These are phyloP conservation scores for Lordiphosa andalusiaca DNA, from an alignment of 2,888 invertebrate species.

Conservation along the genomic window DNA sequence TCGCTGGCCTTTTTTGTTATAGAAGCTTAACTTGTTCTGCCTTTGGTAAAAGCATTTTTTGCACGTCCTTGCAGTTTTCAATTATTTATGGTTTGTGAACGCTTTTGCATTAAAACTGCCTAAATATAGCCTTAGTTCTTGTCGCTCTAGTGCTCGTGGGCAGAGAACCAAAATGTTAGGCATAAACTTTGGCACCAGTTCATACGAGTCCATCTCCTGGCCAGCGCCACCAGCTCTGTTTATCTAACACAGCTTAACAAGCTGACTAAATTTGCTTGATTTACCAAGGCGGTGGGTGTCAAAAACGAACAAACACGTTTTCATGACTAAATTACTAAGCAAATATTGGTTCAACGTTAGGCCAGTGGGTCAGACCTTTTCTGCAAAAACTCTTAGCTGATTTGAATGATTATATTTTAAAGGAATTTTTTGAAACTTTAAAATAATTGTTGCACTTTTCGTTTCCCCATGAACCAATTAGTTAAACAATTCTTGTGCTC, in stretches of 20 bases:
- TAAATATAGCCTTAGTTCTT: conserved; percentile 53
- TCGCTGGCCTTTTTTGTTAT: conserved; percentile 22
- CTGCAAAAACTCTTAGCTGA: too few relatives aligned
- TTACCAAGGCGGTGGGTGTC: conserved; percentile 32
- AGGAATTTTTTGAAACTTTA: too few relatives aligned
- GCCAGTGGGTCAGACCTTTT: too few relatives aligned
- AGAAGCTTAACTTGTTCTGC: conserved; percentile 40
- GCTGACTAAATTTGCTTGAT: conserved; percentile 59
- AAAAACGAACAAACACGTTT: conserved; percentile 17
- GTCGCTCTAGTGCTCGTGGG: conserved; percentile 12
- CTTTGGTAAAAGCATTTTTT: conserved; percentile 43
- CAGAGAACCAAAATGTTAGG: conserved; percentile 48
- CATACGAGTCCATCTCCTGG: conserved; percentile 56
- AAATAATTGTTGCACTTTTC: too few relatives aligned
- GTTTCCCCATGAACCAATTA: too few relatives aligned
- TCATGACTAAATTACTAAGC: conserved; percentile 57
- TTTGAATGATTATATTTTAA: too few relatives aligned
- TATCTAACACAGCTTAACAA: conserved; percentile 60
- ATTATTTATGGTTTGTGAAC: conserved; percentile 74
- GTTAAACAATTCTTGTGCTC: too few relatives aligned
- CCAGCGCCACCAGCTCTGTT: conserved; percentile 26
- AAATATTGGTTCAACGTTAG: conserved; percentile 45
- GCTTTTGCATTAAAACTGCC: conserved; percentile 68
- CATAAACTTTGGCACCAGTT: conserved; percentile 51
- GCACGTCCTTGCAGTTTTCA: conserved; percentile 73